These are phyloP conservation scores for Trididemnum nubilum DNA, from an alignment of 23 tunicate species.

Conservation along the genomic window DNA sequence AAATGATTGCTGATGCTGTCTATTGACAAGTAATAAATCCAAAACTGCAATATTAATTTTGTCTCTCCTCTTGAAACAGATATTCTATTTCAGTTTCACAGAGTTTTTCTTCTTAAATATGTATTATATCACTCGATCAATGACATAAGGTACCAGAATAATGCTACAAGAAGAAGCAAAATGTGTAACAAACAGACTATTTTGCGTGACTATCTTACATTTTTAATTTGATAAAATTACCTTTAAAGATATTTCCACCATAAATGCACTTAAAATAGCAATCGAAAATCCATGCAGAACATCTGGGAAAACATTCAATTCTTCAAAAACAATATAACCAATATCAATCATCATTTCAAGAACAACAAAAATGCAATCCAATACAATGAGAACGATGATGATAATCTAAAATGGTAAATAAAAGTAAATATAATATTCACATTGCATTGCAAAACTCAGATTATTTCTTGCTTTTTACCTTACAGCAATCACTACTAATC, in stretches of 20 bases:
- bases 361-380: conserved; percentile 61
- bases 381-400: conserved; percentile 54
- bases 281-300: conserved; percentile 75
- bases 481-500: too few species aligned
- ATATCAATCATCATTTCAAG: conserved; percentile 66
- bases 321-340: conserved; percentile 18
- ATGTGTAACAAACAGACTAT: background rate
- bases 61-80: too few species aligned
- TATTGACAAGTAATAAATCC: too few species aligned
- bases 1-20: too few species aligned
- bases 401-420: conserved; percentile 64
- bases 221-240: conserved; percentile 14
- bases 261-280: conserved; percentile 59
- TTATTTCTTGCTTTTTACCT: too few species aligned
- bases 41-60: too few species aligned
- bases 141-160: background rate
- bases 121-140: background rate
- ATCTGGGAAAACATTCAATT: conserved; percentile 40
- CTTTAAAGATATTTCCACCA: conserved; percentile 81
- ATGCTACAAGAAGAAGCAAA: background rate
- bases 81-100: too few species aligned
- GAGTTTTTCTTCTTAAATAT: background rate
- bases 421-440: background rate
- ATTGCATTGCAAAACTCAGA: background rate
- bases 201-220: background rate